Conservation (phyloP, 2,113 vertebrate species). For the Gadus macrocephalus region DNA sequence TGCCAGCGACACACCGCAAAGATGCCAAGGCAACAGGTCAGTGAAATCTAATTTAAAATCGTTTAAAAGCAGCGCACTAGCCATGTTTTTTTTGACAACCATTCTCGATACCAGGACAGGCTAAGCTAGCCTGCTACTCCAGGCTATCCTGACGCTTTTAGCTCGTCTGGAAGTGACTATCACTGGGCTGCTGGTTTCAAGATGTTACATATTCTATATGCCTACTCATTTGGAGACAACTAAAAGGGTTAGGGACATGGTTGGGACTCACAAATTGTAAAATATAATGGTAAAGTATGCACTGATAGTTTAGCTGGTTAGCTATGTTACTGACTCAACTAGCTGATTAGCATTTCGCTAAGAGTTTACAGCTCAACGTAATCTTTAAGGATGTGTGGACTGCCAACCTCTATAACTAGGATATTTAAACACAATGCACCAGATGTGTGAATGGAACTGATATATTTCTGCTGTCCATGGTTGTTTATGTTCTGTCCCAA, state of each 20-base stretch:
- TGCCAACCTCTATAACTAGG: neutral
- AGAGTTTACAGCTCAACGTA: neutral
- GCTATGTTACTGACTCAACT: constrained; percentile 17
- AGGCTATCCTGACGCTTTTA: neutral
- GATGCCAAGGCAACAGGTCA: constrained; percentile 61
- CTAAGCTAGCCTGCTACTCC: constrained; percentile 26
- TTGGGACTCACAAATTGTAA: constrained; percentile 1
- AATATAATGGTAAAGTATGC: neutral
- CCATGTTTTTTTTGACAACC: constrained; percentile 9
- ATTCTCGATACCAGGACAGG: constrained; percentile 27
- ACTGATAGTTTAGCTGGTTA: constrained; percentile 14
- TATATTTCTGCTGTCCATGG: neutral
- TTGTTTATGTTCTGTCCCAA: too few species aligned
- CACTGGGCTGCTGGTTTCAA: neutral
- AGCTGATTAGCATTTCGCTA: too few species aligned
- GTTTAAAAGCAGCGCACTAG: neutral
- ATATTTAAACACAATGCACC: neutral
- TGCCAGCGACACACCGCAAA: constrained; percentile 37
- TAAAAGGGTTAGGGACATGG: neutral
- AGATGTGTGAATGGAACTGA: neutral
- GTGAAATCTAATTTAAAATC: constrained; percentile 13
- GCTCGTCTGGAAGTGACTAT: neutral
- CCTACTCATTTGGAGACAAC: too few species aligned
- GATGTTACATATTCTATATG: too few species aligned
- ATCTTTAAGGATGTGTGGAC: too few species aligned